Evolutionary conservation across 2,113 vertebrate species (phyloP).

Genomic region (Callipepla squamata): DNA sequence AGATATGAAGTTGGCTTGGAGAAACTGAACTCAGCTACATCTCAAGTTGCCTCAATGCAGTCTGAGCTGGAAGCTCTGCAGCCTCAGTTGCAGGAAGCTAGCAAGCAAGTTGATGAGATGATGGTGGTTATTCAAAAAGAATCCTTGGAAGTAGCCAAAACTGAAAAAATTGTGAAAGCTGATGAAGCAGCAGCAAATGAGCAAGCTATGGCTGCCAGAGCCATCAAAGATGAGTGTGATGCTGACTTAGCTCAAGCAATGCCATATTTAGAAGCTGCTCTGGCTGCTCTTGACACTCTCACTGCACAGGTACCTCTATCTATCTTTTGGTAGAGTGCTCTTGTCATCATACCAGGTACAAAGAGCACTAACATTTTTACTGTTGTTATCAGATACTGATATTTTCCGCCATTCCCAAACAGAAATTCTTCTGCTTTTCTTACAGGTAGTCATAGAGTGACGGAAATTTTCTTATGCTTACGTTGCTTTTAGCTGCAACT

Average conservation of each 20-base stretch:
- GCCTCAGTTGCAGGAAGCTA: slow-evolving; percentile 86
- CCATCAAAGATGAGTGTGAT: slow-evolving; percentile 93
- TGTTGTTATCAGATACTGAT: background rate
- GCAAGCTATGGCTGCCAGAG: slow-evolving; percentile 89
- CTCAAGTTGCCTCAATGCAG: slow-evolving; percentile 89
- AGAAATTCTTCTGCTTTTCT: background rate
- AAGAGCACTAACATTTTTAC: background rate
- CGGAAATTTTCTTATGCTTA: background rate
- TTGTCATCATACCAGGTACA: background rate
- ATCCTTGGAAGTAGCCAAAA: slow-evolving; percentile 89
- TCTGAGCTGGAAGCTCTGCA: slow-evolving; percentile 87
- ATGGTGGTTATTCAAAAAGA: slow-evolving; percentile 87
- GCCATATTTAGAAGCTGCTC: slow-evolving; percentile 86
- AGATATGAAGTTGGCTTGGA: slow-evolving; percentile 90
- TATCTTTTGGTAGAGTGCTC: background rate
- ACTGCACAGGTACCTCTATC: slow-evolving; percentile 81
- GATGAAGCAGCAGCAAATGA: slow-evolving; percentile 88
- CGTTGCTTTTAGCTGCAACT: background rate
- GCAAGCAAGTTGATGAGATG: slow-evolving; percentile 88
- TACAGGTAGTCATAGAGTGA: background rate
- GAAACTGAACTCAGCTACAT: slow-evolving; percentile 86
- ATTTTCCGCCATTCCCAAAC: background rate
- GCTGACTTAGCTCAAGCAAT: slow-evolving; percentile 87
- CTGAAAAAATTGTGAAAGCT: slow-evolving; percentile 86
- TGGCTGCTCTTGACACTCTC: slow-evolving; percentile 87